A percentile compares a stretch with the other conserved stretches of the same genome.
These are phyloP conservation scores for Osmoderma eremita DNA, from an alignment of 2,888 invertebrate genomes.

Conservation along the genomic window DNA sequence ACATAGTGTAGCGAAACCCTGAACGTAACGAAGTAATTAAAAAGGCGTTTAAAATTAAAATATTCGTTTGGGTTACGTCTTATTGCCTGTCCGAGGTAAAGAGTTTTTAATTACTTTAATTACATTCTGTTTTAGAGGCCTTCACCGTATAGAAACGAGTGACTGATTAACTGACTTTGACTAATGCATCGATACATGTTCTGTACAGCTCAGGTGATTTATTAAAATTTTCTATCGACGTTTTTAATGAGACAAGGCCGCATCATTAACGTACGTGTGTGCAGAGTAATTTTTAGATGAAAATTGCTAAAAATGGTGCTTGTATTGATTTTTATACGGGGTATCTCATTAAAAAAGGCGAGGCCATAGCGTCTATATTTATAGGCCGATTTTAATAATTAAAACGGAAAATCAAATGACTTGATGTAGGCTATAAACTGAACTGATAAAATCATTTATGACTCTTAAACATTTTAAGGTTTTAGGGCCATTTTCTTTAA, in stretches of 20 bases:
- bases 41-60: constrained; percentile 35
- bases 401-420: too few species aligned
- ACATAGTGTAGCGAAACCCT: constrained; percentile 12
- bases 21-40: constrained; percentile 31
- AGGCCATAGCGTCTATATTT: too few species aligned
- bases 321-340: too few species aligned
- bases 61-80: constrained; percentile 34
- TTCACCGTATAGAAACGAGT: constrained; percentile 19
- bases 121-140: constrained; percentile 23
- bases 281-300: background rate
- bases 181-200: constrained; percentile 16
- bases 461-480: too few species aligned
- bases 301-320: too few species aligned
- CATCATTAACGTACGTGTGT: constrained; percentile 11
- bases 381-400: too few species aligned
- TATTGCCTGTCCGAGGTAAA: constrained; percentile 35
- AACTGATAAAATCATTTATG: too few species aligned
- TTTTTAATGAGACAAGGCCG: constrained; percentile 25
- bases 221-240: constrained; percentile 27
- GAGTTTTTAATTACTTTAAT: constrained; percentile 38
- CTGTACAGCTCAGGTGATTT: constrained; percentile 11
- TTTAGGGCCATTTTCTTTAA: too few species aligned
- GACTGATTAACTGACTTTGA: constrained; percentile 30
- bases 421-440: too few species aligned
- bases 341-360: too few species aligned